phyloP scores from a whole-genome alignment of 2,888 invertebrate species.

The Plagodis dolabraria region DNA sequence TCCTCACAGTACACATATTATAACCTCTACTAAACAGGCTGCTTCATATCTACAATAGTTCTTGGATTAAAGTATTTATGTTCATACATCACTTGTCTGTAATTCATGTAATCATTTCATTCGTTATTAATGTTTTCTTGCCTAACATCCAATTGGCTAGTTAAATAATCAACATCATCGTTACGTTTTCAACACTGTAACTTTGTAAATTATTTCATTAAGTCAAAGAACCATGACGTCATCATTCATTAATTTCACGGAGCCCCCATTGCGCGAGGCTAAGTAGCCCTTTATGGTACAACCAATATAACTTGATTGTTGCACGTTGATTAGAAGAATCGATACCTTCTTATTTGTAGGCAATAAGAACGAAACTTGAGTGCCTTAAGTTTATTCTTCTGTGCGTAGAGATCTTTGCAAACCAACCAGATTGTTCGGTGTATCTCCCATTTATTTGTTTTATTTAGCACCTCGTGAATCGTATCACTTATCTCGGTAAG shows the following conservation, averaged over 20 bases:
- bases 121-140: conserved; percentile 5
- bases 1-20: too few species aligned
- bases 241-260: conserved; percentile 20
- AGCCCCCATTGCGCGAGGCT: conserved; percentile 14
- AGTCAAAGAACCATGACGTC: conserved; percentile 20
- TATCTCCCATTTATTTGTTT: conserved; percentile 19
- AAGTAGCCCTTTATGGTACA: not conserved
- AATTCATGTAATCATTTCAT: conserved; percentile 1
- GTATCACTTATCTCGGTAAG: conserved; percentile 30
- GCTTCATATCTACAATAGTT: too few species aligned
- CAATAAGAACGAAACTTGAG: conserved; percentile 3
- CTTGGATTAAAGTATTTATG: not conserved
- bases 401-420: conserved; percentile 1
- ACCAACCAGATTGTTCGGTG: conserved; percentile 11
- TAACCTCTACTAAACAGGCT: too few species aligned
- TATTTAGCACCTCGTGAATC: conserved; percentile 24
- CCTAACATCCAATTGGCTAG: conserved; percentile 16
- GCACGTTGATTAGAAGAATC: conserved; percentile 1
- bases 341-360: not conserved
- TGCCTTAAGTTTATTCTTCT: not conserved
- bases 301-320: not conserved
- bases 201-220: conserved; percentile 13
- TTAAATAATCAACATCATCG: conserved; percentile 16
- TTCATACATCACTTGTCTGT: not conserved
- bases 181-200: conserved; percentile 2